Base-by-base conservation (phyloP, 2,888 invertebrate species). In the Ceriagrion tenellum region DNA sequence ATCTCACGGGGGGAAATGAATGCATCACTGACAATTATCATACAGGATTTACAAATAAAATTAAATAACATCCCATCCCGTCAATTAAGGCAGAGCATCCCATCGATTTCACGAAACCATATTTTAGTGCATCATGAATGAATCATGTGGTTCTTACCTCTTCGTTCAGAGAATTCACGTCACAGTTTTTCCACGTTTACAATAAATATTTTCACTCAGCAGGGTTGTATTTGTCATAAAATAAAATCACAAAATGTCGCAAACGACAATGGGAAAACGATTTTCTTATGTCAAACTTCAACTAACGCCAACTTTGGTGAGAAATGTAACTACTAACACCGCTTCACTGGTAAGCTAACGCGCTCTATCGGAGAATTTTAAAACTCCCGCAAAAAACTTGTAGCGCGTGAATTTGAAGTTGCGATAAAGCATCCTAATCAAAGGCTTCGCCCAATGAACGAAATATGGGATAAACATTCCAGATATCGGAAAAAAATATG, bases 171-270 rank as follows among this genome's bases (percentile, higher is more conserved):
- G 69, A 93, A 93, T 93, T 74, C 74, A 93, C 69, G 47, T 74
- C 47, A 55, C 93, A 47, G n/a, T 69, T 93, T 74, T 69, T n/a
- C 47, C 47, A n/a, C 93, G 23, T 47, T 23, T 69, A 74, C 16
- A 69, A 47, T 93, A 30, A 47, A 47, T 81, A n/a, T 93, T 47
- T 69, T 93, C 93, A 93, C 93, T 69, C 40, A 93, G 47, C 47
- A 47, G 16, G 23, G 69, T 26, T 20, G 63, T 93, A 93, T 93
- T 93, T 93, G 69, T 93, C 74, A 69, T 93, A 93, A 93, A 69
- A 93, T 93, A 93, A 93, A 93, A 93, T 93, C 93, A 93, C 93
- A 93, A 93, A 93, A 93, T 93, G 93, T 93, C 93, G 93, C 93
- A 93, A 93, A 93, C 93, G 93, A 93, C 93, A 93, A 93, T 63